A percentile compares a stretch with the other conserved stretches of the same genome.
Conservation (phyloP, 1,140 invertebrate species). For the Dreissena rostriformis region DNA sequence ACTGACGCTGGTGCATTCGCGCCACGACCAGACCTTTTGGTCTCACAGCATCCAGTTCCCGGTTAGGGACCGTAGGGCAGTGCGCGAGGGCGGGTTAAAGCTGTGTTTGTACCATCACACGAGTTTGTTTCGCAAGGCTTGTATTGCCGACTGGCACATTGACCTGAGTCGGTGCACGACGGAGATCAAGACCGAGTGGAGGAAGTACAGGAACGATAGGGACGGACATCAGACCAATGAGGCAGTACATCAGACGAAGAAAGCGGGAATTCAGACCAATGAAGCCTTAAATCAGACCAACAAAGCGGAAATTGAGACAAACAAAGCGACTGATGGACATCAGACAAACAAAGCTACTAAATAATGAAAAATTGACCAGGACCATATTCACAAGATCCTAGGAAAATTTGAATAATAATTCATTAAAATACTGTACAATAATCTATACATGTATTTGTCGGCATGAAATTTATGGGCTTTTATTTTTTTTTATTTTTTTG, state of each 20-base stretch:
- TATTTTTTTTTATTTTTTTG: no score
- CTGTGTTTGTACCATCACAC: neutral
- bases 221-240: neutral
- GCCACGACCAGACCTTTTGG: neutral
- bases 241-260: no score
- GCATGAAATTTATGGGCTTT: no score
- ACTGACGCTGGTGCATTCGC: neutral
- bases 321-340: no score
- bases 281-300: no score
- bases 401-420: no score
- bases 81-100: neutral
- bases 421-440: no score
- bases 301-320: no score
- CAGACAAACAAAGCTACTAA: no score
- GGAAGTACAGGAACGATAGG: neutral
- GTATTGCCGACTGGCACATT: neutral
- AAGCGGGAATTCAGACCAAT: neutral
- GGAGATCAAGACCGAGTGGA: neutral
- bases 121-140: neutral
- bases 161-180: neutral
- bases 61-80: neutral
- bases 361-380: no score
- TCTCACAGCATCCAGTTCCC: neutral
- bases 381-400: no score
- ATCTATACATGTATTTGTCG: no score